Evolutionary conservation across 2,113 vertebrate genomes (phyloP), one percentile per base, ranked within the genome.

Genomic region (Struthio camelus): DNA sequence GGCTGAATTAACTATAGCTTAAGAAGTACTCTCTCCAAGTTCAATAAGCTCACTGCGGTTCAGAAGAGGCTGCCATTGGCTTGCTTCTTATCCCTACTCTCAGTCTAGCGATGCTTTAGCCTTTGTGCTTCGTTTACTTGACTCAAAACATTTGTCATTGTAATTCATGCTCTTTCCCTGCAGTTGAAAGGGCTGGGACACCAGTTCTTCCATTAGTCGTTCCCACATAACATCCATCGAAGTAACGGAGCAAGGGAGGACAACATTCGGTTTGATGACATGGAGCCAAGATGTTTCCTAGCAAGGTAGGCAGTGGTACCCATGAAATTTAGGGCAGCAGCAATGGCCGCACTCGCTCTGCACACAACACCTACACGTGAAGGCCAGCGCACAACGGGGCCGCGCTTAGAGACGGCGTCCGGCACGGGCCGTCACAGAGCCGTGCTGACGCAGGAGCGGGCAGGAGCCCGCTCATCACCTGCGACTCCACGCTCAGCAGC

Each of bases 371-470:
- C 51, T 23, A 38, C 32, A 14, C 18, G 2, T 1, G 16, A 0
- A 24, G 1, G 19, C 13, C 19, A 36, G 48, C 6, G n/a, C 6
- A 10, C 61, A 1, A 61, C 54, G 50, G 48, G n/a, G 32, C n/a
- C n/a, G 6, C 7, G 20, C 14, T 6, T 20, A 66, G 34, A 53
- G 15, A 32, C 44, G 0, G 1, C 5, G 25, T 53, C 38, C 20
- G 23, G 61, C 5, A 30, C 67, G 75, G 75, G 48, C 56, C 59
- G 42, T 58, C 64, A 23, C 54, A 44, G 27, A 40, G 24, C 19
- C 59, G 44, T 59, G 59, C 42, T 51, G 30, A n/a, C n/a, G n/a
- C n/a, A n/a, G n/a, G n/a, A n/a, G n/a, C n/a, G n/a, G n/a, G 42
- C 56, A 32, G 36, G 0, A 65, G 15, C 36, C 50, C 59, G 71